These are phyloP conservation scores for Rhizomys pruinosus DNA, from an alignment of 2,113 vertebrate genomes.

Conservation along the genomic window DNA sequence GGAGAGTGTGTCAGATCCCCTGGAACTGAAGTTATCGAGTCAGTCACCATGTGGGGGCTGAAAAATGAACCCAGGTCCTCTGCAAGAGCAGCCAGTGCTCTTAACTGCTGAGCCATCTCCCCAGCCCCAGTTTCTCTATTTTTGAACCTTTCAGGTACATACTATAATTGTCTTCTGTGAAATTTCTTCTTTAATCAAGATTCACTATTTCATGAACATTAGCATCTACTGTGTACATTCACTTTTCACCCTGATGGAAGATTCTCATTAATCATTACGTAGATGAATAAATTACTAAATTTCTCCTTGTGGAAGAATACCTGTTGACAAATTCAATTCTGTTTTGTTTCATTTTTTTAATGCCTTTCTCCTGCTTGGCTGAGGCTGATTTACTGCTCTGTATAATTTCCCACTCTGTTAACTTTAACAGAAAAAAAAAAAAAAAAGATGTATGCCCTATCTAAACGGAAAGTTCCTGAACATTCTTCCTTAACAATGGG, in stretches of 20 bases:
- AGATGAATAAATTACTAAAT: conserved; percentile 28
- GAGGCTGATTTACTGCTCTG: background rate
- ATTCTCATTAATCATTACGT: background rate
- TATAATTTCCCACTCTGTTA: conserved; percentile 16
- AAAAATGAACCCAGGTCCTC: too few relatives aligned
- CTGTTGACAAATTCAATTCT: conserved; percentile 22
- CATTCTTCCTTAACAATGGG: background rate
- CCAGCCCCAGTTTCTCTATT: too few relatives aligned
- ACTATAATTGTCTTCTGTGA: conserved; percentile 27
- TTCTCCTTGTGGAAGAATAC: conserved; percentile 10
- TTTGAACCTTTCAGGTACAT: conserved; percentile 46
- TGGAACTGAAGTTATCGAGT: too few relatives aligned
- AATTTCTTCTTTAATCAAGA: conserved; percentile 15
- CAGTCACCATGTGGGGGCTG: too few relatives aligned
- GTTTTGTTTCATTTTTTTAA: conserved; percentile 55
- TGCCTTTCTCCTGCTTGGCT: background rate
- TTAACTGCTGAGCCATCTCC: too few relatives aligned
- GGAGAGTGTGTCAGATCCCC: too few relatives aligned
- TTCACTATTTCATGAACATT: background rate
- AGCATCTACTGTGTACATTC: background rate
- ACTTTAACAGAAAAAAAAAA: background rate
- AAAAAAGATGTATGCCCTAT: background rate
- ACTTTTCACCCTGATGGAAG: background rate
- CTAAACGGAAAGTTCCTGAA: conserved; percentile 32
- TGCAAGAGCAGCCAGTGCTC: too few relatives aligned